A percentile compares a stretch with the other conserved stretches of the same genome.
Conservation (phyloP, 2,888 invertebrate genomes). For the Aphodius granarius region DNA sequence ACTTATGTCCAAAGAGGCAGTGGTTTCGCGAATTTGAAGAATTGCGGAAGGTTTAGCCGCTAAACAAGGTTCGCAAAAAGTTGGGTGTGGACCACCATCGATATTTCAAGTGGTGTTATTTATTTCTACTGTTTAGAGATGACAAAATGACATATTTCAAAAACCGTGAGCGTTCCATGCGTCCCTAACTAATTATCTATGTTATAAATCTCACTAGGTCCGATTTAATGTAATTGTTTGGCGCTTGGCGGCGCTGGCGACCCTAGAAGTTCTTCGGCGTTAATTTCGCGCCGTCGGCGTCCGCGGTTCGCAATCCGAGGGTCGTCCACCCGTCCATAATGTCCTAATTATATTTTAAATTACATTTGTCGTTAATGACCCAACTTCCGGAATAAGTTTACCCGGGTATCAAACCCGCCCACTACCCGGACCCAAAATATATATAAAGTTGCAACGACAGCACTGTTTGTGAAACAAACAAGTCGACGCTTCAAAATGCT, state of each 20-base stretch:
- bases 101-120: too few relatives aligned
- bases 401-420: neutral
- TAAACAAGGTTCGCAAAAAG: neutral
- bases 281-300: neutral
- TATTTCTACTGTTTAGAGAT: too few relatives aligned
- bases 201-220: conserved; percentile 3
- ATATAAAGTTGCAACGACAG: conserved; percentile 3
- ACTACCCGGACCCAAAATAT: neutral
- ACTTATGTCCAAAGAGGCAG: too few relatives aligned
- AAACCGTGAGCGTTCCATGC: conserved; percentile 2
- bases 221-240: conserved; percentile 13
- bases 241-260: neutral
- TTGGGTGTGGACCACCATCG: neutral
- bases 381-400: conserved; percentile 10
- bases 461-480: neutral
- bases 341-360: conserved; percentile 14
- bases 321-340: neutral
- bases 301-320: neutral
- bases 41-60: too few relatives aligned
- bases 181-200: conserved; percentile 2
- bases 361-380: conserved; percentile 13
- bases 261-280: neutral
- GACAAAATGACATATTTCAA: neutral
- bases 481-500: neutral
- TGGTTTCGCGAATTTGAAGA: too few relatives aligned